Evolutionary conservation across 2,113 vertebrate genomes (phyloP), one percentile per base, ranked within the genome.

Genomic region (Clarias batrachus): DNA sequence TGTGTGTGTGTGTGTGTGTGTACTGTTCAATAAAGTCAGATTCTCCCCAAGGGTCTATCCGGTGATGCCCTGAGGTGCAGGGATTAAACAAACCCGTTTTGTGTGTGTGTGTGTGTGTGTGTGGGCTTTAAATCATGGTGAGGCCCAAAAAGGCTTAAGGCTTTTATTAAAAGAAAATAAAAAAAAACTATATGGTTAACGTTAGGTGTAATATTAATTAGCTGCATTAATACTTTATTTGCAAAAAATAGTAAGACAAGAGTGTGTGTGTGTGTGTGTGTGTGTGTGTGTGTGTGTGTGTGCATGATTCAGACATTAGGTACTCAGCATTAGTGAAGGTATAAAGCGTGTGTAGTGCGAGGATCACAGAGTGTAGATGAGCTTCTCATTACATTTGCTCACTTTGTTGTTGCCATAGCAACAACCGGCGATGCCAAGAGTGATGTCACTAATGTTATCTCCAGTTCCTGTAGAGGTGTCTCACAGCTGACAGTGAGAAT

Each of bases 371-470:
- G 73, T 73, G 33, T 54, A 76, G 48, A 54, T 76, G 23, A 76
- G 73, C 73, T 76, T 54, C 25, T 54, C 25, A 16, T 76, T 76
- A 76, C 52, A 48, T 25, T 76, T 76, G 23, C 25, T 76, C 23
- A 16, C 73, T 76, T 76, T 13, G 12, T 76, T 52, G 73, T 76
- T 76, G 23, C 73, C 73, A n/a, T 76, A 76, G 73, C 73, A 76
- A 76, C 73, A 54, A 54, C 48, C 73, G 54, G 13, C 5, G 23
- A 76, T 76, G 73, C 73, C 73, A 54, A 76, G 73, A 76, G 73
- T 76, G 73, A 76, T 76, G 73, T 76, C 73, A 76, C 73, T 54
- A 76, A 76, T 48, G 70, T 48, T 73, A 12, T 76, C 23, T 54
- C 73, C 12, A n/a, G 16, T 76, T 76, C 73, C 30, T 27, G 48